Evolutionary conservation across 2,797 vertebrate genomes (phyloP).

Genomic region (Rhinella marina): DNA sequence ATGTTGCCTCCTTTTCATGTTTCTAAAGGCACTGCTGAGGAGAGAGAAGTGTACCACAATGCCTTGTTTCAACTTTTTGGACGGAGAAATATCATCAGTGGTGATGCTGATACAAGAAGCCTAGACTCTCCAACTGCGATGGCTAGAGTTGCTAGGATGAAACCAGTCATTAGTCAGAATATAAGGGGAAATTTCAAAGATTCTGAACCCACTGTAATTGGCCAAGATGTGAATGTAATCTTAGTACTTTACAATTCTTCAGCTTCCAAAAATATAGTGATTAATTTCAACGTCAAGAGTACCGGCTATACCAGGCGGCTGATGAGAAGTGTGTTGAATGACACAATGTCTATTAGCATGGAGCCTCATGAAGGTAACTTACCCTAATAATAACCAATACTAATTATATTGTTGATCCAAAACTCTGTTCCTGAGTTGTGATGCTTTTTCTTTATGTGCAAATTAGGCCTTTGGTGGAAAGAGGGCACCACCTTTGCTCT

Average conservation of each 20-base stretch:
- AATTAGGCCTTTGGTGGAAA: too few relatives aligned
- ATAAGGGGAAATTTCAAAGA: slow-evolving; percentile 73
- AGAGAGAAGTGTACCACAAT: slow-evolving; percentile 70
- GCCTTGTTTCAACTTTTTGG: slow-evolving; percentile 68
- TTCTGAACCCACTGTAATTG: slow-evolving; percentile 65
- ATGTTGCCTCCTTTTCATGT: background rate
- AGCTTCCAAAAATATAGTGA: background rate
- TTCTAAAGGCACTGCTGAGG: slow-evolving; percentile 70
- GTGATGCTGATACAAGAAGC: background rate
- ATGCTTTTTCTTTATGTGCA: background rate
- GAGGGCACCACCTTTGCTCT: too few relatives aligned
- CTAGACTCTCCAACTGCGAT: background rate
- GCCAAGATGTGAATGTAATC: slow-evolving; percentile 71
- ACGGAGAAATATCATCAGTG: background rate
- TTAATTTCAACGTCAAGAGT: slow-evolving; percentile 68
- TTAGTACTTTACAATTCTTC: slow-evolving; percentile 71
- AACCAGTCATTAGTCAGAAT: slow-evolving; percentile 64
- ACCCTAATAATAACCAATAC: background rate
- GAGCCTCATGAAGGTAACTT: slow-evolving; percentile 73
- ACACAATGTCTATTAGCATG: slow-evolving; percentile 67
- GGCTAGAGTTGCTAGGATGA: background rate
- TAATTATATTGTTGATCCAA: too few relatives aligned
- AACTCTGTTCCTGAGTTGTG: too few relatives aligned
- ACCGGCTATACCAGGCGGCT: slow-evolving; percentile 74
- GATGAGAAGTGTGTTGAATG: slow-evolving; percentile 72